phyloP scores from a whole-genome alignment of 1,140 invertebrate species.

The Acromyrmex heyeri region DNA sequence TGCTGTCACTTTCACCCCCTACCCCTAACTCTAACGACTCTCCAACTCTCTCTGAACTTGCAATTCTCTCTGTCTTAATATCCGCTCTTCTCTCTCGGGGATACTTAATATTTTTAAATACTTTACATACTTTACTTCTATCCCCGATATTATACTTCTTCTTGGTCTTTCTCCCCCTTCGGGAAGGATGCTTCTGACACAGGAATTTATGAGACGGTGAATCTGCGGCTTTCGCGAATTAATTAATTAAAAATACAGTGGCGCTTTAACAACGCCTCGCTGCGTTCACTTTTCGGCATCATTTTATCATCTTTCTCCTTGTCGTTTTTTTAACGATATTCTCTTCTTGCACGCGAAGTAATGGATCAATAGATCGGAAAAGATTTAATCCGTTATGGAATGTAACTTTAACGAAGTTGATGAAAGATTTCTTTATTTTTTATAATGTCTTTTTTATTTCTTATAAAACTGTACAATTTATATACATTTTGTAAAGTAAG shows the following conservation, averaged over 20 bases:
- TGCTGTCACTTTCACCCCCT: constrained; percentile 51
- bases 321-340: not conserved
- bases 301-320: not conserved
- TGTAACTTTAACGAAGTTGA: not conserved
- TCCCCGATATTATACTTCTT: constrained; percentile 5
- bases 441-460: not conserved
- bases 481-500: not conserved
- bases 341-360: not conserved
- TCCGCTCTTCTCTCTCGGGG: constrained; percentile 58
- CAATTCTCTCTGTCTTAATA: constrained; percentile 69
- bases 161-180: constrained; percentile 48
- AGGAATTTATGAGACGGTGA: constrained; percentile 73
- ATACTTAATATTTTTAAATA: constrained; percentile 80
- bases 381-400: constrained; percentile 10
- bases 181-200: constrained; percentile 45
- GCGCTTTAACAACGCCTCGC: constrained; percentile 70
- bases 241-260: constrained; percentile 81
- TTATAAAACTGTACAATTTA: not conserved
- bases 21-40: constrained; percentile 31
- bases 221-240: constrained; percentile 74
- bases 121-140: constrained; percentile 65
- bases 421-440: not conserved
- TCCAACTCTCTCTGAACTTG: constrained; percentile 19
- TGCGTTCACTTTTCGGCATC: not conserved
- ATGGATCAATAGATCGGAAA: constrained; percentile 6